Percentiles rank a stretch among this genome's conserved stretches.
Conservation (phyloP, 2,888 invertebrate genomes). For the Cantharis nigra region DNA sequence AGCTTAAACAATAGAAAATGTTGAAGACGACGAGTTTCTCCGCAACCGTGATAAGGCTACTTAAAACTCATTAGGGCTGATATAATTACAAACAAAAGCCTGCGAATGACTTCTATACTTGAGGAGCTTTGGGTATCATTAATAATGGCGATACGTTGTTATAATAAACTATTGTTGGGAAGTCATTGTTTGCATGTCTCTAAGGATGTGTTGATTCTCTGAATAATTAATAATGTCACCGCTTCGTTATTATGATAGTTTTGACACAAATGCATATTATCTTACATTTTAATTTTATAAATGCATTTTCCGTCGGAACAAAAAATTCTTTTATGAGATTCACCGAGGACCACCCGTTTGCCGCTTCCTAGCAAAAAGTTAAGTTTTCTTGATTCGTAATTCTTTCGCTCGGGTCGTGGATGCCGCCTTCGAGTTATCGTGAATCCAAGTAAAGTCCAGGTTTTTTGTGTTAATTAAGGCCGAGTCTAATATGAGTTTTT, state of each 20-base stretch:
- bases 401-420: conserved; percentile 12
- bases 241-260: conserved; percentile 25
- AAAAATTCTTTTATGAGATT: background rate
- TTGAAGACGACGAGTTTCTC: background rate
- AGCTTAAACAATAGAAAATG: background rate
- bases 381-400: conserved; percentile 26
- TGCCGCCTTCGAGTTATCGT: conserved; percentile 28
- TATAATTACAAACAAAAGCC: conserved; percentile 51
- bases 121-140: conserved; percentile 46
- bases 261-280: conserved; percentile 7
- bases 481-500: conserved; percentile 55
- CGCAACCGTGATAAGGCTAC: conserved; percentile 42
- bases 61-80: conserved; percentile 51
- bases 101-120: conserved; percentile 52
- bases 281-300: conserved; percentile 1
- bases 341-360: background rate
- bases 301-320: conserved; percentile 3
- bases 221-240: conserved; percentile 49
- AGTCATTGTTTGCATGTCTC: conserved; percentile 54
- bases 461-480: conserved; percentile 56
- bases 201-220: conserved; percentile 51
- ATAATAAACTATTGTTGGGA: conserved; percentile 54
- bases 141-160: conserved; percentile 52
- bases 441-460: conserved; percentile 34
- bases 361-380: conserved; percentile 11